Base-by-base conservation (phyloP, 2,113 vertebrate species). In the Ochotona curzoniae region DNA sequence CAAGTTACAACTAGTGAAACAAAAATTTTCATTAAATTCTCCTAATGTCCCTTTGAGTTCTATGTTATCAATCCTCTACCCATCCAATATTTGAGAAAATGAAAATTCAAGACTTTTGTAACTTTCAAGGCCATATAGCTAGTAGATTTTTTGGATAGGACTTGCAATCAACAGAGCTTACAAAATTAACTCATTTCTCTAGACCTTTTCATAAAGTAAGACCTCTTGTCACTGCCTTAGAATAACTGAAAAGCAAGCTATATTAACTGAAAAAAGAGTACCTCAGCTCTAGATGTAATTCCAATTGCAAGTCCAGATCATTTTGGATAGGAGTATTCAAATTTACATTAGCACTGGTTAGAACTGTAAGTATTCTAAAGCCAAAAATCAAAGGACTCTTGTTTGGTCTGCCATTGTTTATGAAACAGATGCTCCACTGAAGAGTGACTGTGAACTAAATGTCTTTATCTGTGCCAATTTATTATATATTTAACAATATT, bases 401-500 rank as follows among this genome's bases (percentile, higher is more conserved):
- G 25, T 38, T 28, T 51, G 23, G 21, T 26, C n/a, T 4, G 25
- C 20, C 13, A 26, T 49, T 23, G 79, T 89, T 93, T 83, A 71
- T 17, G 78, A 93, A 93, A 64, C 2, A 60, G 38, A 89, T 66
- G 26, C 2, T 75, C 14, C 64, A 70, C 23, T 92, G 2, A 95
- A 81, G 14, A 88, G 21, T 11, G 84, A 74, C 21, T 92, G 81
- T 0, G 7, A 88, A 73, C 69, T 86, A 13, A 66, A 32, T 93
- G 80, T 95, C 35, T 75, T 0, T 28, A 3, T 17, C 18, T 64
- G 0, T 49, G 81, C 49, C 14, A 69, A 5, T 54, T 83, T 38
- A 49, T 83, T 38, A 38, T 47, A 70, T 87, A 3, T 60, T 79
- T 86, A 49, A 84, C 90, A 95, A 63, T 74, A 15, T 57, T 76